These are phyloP conservation scores for Oscheius onirici DNA, from an alignment of 2,888 invertebrate species.

Conservation along the genomic window DNA sequence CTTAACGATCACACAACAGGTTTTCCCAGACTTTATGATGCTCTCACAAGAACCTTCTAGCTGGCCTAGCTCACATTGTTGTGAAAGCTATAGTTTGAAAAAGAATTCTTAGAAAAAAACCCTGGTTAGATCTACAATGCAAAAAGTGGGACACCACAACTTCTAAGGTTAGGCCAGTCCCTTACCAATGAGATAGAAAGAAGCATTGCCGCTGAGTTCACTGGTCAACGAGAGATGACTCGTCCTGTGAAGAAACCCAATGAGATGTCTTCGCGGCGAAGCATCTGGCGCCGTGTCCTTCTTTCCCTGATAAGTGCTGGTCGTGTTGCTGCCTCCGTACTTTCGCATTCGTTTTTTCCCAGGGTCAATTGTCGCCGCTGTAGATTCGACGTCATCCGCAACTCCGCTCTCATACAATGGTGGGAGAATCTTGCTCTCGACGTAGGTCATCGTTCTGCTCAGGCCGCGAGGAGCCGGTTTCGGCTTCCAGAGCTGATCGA, in stretches of 20 bases:
- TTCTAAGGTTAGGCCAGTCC: not conserved
- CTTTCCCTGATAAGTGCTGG: slow-evolving; percentile 55
- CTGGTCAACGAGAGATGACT: slow-evolving; percentile 64
- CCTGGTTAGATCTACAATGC: too few species aligned
- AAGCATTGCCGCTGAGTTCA: slow-evolving; percentile 63
- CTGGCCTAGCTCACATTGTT: too few species aligned
- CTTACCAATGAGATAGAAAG: slow-evolving; percentile 66
- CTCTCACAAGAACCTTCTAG: too few species aligned
- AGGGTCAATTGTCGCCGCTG: slow-evolving; percentile 35
- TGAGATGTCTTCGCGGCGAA: slow-evolving; percentile 55
- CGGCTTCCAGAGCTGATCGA: slow-evolving; percentile 1
- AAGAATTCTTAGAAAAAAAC: too few species aligned
- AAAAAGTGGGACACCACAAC: too few species aligned
- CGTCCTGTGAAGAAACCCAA: slow-evolving; percentile 65
- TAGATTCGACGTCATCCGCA: slow-evolving; percentile 18
- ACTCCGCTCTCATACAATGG: slow-evolving; percentile 52
- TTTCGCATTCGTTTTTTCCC: slow-evolving; percentile 34
- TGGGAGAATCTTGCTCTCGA: slow-evolving; percentile 48
- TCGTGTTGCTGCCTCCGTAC: slow-evolving; percentile 49
- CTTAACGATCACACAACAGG: too few species aligned
- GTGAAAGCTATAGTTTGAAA: too few species aligned
- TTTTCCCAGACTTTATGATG: too few species aligned
- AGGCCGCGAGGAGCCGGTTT: slow-evolving; percentile 34
- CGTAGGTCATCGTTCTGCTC: slow-evolving; percentile 54
- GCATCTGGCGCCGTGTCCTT: slow-evolving; percentile 60